These are phyloP conservation scores for Sphenodon punctatus DNA, from an alignment of 2,797 vertebrate species.

Conservation along the genomic window DNA sequence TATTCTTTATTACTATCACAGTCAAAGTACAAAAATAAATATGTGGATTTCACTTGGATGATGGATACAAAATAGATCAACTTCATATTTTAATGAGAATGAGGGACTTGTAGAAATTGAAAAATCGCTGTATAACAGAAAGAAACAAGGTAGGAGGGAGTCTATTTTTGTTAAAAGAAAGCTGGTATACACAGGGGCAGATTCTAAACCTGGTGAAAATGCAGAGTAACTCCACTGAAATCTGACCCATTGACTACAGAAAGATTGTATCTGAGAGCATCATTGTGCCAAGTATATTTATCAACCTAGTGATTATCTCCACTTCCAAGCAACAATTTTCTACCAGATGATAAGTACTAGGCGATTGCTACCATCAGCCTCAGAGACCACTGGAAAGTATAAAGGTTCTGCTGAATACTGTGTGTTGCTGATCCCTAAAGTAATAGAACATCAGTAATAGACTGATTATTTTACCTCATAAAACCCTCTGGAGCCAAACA, in stretches of 20 bases:
- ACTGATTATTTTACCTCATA: background rate
- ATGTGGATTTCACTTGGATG: background rate
- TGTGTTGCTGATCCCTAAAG: fast-evolving
- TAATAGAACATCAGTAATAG: fast-evolving
- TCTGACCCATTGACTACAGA: background rate
- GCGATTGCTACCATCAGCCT: background rate
- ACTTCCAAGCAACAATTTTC: background rate
- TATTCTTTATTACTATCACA: fast-evolving
- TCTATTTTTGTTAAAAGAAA: fast-evolving
- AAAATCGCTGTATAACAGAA: background rate
- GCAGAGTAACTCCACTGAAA: background rate
- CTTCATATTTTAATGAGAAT: fast-evolving
- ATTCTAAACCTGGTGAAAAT: fast-evolving
- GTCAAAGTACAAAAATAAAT: background rate
- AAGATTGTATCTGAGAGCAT: background rate
- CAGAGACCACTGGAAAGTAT: background rate
- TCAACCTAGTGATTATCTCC: background rate
- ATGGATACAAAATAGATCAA: fast-evolving
- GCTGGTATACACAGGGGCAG: fast-evolving
- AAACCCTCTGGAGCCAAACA: background rate
- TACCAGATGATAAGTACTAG: background rate
- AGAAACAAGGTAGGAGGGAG: background rate
- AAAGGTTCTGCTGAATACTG: background rate
- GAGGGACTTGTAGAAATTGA: fast-evolving
- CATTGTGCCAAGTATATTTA: background rate